Base-by-base conservation (phyloP, 1,140 invertebrate genomes). In the Leptopilina clavipes region DNA sequence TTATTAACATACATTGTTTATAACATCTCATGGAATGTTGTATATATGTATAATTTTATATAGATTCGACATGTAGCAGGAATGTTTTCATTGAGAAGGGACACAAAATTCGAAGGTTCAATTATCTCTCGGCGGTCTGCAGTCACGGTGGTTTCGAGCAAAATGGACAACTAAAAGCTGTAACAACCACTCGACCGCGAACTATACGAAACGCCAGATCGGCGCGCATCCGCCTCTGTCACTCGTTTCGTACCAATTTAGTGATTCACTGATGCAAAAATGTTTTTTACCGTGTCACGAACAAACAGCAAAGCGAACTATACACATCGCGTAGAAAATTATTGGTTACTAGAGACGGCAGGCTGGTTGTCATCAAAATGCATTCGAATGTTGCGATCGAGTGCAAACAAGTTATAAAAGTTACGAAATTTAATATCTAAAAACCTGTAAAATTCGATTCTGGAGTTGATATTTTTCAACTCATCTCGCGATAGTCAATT, bases 41-140 rank as follows among this genome's bases (percentile, higher is more conserved):
- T 65, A n/a, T n/a, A n/a, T n/a, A n/a, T n/a, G n/a, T n/a, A 65
- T 65, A 22, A 65, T 65, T 65, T 65, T n/a, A 65, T 22, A 31
- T 31, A 31, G n/a, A n/a, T 37, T 19, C 22, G 14, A 54, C 70
- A 72, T 54, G 22, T 45, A 74, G 43, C 31, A 48, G n/a, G 72
- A 56, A 25, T 59, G 72, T 31, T 65, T 65, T 65, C 59, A 65
- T 43, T 6, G 73, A 76, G 52, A 54, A 82, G 73, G 77, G 25
- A 31, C 1, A 83, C 84, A 81, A 80, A 83, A 83, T 76, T 83
- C 72, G 82, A 83, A 78, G 82, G 81, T 81, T 83, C 83, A 79
- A 85, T 85, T 84, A 83, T 83, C 59, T 65, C 59, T 65, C 59
- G 59, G 59, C 25, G 25, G 59, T 65, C 75, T 74, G 18, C 76